Evolutionary conservation across 2,113 vertebrate genomes (phyloP).

Genomic region (Rhynchomys soricoides): DNA sequence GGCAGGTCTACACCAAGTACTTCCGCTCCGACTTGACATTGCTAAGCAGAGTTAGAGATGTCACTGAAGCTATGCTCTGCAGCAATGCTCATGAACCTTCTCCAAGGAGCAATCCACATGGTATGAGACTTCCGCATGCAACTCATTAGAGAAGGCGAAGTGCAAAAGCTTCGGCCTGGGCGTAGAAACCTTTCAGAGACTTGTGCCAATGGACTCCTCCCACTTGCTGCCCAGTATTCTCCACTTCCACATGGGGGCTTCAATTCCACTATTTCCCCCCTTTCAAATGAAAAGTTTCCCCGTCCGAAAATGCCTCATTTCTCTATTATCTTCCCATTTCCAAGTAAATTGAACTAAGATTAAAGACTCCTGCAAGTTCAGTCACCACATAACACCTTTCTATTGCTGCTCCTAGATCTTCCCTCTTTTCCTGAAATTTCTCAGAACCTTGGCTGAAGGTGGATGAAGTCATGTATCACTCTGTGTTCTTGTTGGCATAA

Average conservation of each 20-base stretch:
- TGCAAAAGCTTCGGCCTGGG: not conserved
- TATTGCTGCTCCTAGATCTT: not conserved
- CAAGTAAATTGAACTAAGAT: not conserved
- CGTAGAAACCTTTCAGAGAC: not conserved
- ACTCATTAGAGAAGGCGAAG: slow-evolving; percentile 26
- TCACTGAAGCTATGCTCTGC: not conserved
- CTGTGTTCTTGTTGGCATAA: not conserved
- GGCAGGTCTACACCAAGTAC: not conserved
- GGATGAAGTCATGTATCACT: not conserved
- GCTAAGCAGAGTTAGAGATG: not conserved
- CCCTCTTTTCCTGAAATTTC: slow-evolving; percentile 6
- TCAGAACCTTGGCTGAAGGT: not conserved
- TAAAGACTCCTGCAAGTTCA: slow-evolving; percentile 1
- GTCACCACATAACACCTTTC: not conserved
- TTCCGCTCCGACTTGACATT: not conserved
- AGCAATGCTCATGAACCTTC: not conserved
- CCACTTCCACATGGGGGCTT: not conserved
- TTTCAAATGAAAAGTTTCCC: not conserved
- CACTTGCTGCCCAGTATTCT: not conserved
- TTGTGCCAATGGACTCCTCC: not conserved
- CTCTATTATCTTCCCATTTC: not conserved
- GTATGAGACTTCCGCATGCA: slow-evolving; percentile 76
- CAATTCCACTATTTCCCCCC: not conserved
- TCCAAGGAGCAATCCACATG: slow-evolving; percentile 72
- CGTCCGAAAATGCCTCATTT: not conserved